phyloP scores from a whole-genome alignment of 2,113 vertebrate genomes.

The rat (Rattus norvegicus) region GRCr8 NC_086026.1:79742501-79743000 shows the following conservation, averaged over 20 bases:
- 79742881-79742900: not conserved
- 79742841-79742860: not conserved
- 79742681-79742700: not conserved
- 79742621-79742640: not conserved
- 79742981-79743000: not conserved
- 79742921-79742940: not conserved
- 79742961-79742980: not conserved
- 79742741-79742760: accelerated
- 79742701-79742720: not conserved
- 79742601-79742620: not conserved
- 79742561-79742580: not conserved
- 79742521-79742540: not conserved
- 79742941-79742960: not conserved
- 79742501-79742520: not conserved
- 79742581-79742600: not conserved
- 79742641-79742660: not conserved
- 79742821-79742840: accelerated
- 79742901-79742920: not conserved
- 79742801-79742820: not conserved
- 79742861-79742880: not conserved
- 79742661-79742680: accelerated
- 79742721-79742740: not conserved
- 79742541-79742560: not conserved
- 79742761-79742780: not conserved
- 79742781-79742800: not conserved